Base-by-base conservation (phyloP, 2,888 invertebrate genomes). In the Arge pagana region DNA sequence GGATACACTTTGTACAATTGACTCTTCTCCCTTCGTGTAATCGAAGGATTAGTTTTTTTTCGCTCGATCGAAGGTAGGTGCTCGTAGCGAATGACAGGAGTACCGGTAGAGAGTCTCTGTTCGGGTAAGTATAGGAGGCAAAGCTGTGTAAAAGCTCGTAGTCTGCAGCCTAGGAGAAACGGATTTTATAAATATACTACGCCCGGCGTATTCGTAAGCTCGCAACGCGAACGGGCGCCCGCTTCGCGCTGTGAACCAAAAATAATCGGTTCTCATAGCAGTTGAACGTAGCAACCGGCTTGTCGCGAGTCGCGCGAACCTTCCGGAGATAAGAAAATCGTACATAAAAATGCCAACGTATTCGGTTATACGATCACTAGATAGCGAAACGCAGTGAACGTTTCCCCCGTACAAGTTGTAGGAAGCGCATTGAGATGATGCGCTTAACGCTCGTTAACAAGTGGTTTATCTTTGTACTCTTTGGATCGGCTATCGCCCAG, bases 181-280 rank as follows among this genome's bases (percentile, higher is more conserved):
- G 51, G 57, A 62, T 68, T 70, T 67, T 70, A 68, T 70, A 70
- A 70, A 70, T 70, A 70, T 61, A 65, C 49, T 41, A 33, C 49
- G 49, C 43, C 45, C 58, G 48, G 51, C 48, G 45, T 41, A 51
- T 53, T 60, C n/a, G n/a, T 51, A 53, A 59, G 54, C 40, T 51
- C 18, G 18, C 5, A 31, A 42, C n/a, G 15, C 33, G 33, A 23
- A 35, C 39, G 48, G 48, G 36, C 48, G 43, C 21, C 35, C 35
- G 39, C 45, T 51, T 13, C 16, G 35, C 51, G 62, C 58, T 57
- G 56, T 60, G 62, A 56, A 67, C 70, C 70, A 70, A 70, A 70
- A 70, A 70, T 70, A 70, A 68, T 67, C 70, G 59, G 57, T 52
- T 55, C 53, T 50, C 41, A 48, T 10, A 31, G 24, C 39, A 21